These are phyloP conservation scores for Drosophila nr. medialis DNA, from an alignment of 2,888 invertebrate genomes.

Conservation along the genomic window DNA sequence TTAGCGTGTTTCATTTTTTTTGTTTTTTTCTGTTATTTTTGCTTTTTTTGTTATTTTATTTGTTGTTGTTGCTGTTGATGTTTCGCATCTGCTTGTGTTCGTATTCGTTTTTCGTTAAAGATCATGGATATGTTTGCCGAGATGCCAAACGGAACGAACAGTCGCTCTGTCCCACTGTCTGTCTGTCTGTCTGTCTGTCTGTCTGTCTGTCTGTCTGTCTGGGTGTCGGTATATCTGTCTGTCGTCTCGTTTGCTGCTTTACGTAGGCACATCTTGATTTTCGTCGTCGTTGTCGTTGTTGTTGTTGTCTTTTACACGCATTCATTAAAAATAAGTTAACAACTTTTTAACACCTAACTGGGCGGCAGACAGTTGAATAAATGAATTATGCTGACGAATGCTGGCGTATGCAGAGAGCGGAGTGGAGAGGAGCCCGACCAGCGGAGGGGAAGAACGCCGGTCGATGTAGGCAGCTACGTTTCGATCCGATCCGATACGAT, in stretches of 20 bases:
- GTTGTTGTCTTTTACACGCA: slow-evolving; percentile 67
- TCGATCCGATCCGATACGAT: background rate
- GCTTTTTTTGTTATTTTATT: slow-evolving; percentile 6
- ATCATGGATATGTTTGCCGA: slow-evolving; percentile 78
- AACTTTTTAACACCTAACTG: slow-evolving; percentile 83
- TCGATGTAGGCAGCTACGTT: slow-evolving; percentile 13
- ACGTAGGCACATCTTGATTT: slow-evolving; percentile 62
- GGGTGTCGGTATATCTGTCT: slow-evolving; percentile 11
- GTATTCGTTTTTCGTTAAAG: slow-evolving; percentile 41
- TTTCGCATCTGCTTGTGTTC: slow-evolving; percentile 39
- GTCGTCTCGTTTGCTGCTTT: slow-evolving; percentile 47
- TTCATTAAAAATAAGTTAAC: slow-evolving; percentile 82
- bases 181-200: slow-evolving; percentile 5
- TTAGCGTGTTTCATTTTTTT: slow-evolving; percentile 50
- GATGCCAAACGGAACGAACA: slow-evolving; percentile 57
- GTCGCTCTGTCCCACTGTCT: slow-evolving; percentile 4
- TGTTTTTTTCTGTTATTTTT: slow-evolving; percentile 15
- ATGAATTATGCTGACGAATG: slow-evolving; percentile 79
- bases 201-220: background rate
- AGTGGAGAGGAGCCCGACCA: background rate
- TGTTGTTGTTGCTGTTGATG: slow-evolving; percentile 9
- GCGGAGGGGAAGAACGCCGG: background rate
- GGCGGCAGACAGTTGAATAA: slow-evolving; percentile 81
- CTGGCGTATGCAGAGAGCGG: slow-evolving; percentile 32
- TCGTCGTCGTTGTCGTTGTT: slow-evolving; percentile 25